These are phyloP conservation scores for Phymastichus coffea DNA, from an alignment of 1,140 invertebrate species.

Conservation along the genomic window DNA sequence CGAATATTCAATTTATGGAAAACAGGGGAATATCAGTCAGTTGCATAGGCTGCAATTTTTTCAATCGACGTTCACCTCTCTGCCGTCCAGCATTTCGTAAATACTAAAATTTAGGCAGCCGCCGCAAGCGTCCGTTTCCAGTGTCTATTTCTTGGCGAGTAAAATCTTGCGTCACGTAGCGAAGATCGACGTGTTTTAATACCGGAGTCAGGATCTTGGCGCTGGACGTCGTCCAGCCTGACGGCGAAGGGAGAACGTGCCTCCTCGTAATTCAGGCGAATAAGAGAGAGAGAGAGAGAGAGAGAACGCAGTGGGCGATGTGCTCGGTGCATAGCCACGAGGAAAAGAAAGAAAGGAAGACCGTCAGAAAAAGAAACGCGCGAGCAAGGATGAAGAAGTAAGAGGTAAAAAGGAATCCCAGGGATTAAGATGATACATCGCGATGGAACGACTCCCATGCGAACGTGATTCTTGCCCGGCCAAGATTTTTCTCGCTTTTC, in stretches of 20 bases:
- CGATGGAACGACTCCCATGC: constrained; percentile 24
- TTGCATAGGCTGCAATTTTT: too few relatives aligned
- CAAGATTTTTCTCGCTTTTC: constrained; percentile 5
- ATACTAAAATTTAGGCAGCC: too few relatives aligned
- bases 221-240: constrained; percentile 37
- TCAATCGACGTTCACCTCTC: too few relatives aligned
- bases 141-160: too few relatives aligned
- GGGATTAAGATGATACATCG: constrained; percentile 45
- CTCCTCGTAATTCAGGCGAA: constrained; percentile 46
- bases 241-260: constrained; percentile 39
- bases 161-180: constrained; percentile 33
- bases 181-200: constrained; percentile 35
- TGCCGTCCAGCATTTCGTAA: too few relatives aligned
- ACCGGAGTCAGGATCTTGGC: constrained; percentile 30
- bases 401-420: constrained; percentile 41
- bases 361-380: background rate
- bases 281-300: constrained; percentile 35
- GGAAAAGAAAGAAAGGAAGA: background rate
- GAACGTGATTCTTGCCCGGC: constrained; percentile 41
- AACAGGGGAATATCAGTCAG: too few relatives aligned
- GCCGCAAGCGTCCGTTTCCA: too few relatives aligned
- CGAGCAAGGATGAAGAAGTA: constrained; percentile 38
- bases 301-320: background rate
- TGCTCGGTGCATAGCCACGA: background rate
- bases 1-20: too few relatives aligned